Conservation (phyloP, 2,797 vertebrate species). For the Parauchenoglanis punctatus region DNA sequence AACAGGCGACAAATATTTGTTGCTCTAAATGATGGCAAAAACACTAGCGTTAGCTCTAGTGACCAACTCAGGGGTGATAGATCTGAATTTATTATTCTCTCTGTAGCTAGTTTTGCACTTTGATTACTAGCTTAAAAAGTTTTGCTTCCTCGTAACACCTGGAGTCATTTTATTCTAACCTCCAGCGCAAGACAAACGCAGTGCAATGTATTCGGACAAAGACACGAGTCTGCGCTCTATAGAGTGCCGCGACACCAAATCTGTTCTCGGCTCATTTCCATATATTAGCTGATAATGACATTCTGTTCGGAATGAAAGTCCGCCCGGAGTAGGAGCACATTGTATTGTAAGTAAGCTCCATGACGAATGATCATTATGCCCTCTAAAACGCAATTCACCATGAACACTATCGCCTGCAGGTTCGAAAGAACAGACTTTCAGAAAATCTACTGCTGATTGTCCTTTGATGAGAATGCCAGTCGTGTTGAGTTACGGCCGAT, state of each 20-base stretch:
- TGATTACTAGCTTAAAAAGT: background rate
- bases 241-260: constrained; percentile 25
- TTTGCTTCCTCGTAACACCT: background rate
- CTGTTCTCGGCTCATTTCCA: constrained; percentile 38
- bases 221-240: background rate
- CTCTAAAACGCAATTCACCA: constrained; percentile 44
- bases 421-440: constrained; percentile 52
- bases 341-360: constrained; percentile 48
- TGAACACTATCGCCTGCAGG: constrained; percentile 45
- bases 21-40: constrained; percentile 21
- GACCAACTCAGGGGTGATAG: background rate
- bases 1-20: constrained; percentile 57
- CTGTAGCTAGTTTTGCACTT: background rate
- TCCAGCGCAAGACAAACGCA: background rate
- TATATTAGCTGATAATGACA: constrained; percentile 44
- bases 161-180: background rate
- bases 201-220: background rate
- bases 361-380: constrained; percentile 53
- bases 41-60: background rate
- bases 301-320: constrained; percentile 32
- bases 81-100: background rate
- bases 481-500: constrained; percentile 51
- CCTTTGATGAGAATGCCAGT: constrained; percentile 58
- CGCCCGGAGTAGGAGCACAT: constrained; percentile 26
- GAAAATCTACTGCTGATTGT: constrained; percentile 56